Base-by-base conservation (phyloP, 2,888 invertebrate genomes). In the Leptogaster cylindrica region DNA sequence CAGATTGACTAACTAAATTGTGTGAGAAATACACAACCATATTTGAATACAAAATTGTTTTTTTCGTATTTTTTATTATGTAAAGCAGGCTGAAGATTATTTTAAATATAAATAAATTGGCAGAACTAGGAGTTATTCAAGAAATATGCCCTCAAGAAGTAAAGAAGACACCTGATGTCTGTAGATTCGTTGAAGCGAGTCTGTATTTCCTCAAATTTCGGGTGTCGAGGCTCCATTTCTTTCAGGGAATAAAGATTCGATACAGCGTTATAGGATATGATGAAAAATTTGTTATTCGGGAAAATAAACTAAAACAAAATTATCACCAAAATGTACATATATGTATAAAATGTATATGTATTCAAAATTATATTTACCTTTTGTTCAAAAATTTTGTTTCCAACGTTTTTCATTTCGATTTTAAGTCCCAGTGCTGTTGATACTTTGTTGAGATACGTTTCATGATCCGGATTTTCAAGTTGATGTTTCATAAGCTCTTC, bases 111-210 rank as follows among this genome's bases (percentile, higher is more conserved):
- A 3, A n/a, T 36, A 36, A 36, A 3, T 2, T 14, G n/a, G 8
- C 31, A 7, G 31, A 7, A 31, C 10, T 8, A 16, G 20, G 1
- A 1, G n/a, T n/a, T 7, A 2, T 3, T 46, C 25, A 46, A 18
- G 25, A 46, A 46, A 7, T 46, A 46, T 20, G 50, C 39, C n/a
- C 39, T 39, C 10, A 28, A 14, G 6, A 12, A 39, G 18, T 27
- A 65, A 10, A 65, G 27, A 65, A 65, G 51, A 39, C 65, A 50
- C 3, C 39, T 25, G 10, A 65, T 50, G 27, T 65, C 65, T 6
- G 50, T 39, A 8, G 48, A 39, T 18, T 50, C 50, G 12, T 16
- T 6, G 12, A 65, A 18, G 20, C 16, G 51, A 4, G 10, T 16
- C 18, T 27, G 28, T 14, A 65, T 25, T 10, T 51, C 14, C 6